These are phyloP conservation scores for Ochropleura leucogaster DNA, from an alignment of 2,888 invertebrate genomes.

Conservation along the genomic window DNA sequence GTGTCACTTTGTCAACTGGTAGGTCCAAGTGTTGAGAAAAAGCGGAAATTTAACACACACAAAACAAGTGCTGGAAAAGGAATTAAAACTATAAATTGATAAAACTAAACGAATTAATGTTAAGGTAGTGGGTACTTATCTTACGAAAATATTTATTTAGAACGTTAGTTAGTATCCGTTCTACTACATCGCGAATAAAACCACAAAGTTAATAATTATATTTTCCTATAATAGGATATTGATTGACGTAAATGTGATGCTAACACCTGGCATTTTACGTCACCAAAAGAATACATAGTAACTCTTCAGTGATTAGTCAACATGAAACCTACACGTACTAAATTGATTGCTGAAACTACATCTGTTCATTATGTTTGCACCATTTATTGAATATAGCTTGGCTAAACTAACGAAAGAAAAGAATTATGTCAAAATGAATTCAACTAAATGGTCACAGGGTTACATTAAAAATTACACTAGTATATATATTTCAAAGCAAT, in stretches of 20 bases:
- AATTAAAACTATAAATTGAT: neutral
- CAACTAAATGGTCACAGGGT: neutral
- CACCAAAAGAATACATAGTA: neutral
- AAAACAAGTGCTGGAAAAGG: neutral
- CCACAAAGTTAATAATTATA: constrained; percentile 10
- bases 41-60: neutral
- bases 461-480: neutral
- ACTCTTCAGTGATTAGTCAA: constrained; percentile 17
- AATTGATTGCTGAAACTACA: constrained; percentile 4
- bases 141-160: neutral
- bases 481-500: neutral
- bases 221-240: constrained; percentile 29
- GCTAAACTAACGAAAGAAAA: no score
- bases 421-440: neutral
- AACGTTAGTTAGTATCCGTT: neutral
- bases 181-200: neutral
- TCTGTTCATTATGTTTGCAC: neutral
- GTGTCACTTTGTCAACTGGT: constrained; percentile 64
- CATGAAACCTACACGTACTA: constrained; percentile 17
- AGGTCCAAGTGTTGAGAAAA: constrained; percentile 30
- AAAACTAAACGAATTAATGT: no score
- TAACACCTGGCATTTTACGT: constrained; percentile 12
- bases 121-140: no score
- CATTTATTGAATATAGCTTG: neutral
- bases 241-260: constrained; percentile 42